Percentiles rank a stretch among this genome's conserved stretches.
phyloP scores from a whole-genome alignment of 2,888 invertebrate species.

The Caenorhabditis sinica region DNA sequence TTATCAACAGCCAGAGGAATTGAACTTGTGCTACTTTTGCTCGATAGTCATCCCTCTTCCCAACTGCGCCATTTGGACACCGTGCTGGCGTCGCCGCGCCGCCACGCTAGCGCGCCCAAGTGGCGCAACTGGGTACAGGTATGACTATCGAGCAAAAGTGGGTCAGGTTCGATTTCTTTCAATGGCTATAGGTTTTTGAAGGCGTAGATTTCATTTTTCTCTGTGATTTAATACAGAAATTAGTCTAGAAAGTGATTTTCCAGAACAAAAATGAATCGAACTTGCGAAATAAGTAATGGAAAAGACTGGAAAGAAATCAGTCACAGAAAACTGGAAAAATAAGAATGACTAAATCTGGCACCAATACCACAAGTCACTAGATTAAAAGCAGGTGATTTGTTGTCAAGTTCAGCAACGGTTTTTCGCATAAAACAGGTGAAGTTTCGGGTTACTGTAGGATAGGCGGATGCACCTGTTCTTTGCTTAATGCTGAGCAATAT shows the following conservation, averaged over 20 bases:
- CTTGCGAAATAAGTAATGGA: neutral
- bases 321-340: neutral
- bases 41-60: neutral
- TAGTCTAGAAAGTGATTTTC: neutral
- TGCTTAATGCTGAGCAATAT: neutral
- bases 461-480: conserved; percentile 5
- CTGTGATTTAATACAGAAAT: neutral
- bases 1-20: neutral
- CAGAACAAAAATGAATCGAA: neutral
- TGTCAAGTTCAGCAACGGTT: conserved; percentile 22
- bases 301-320: neutral
- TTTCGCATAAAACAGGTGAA: conserved; percentile 24
- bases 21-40: neutral
- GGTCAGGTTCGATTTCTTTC: neutral
- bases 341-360: conserved; percentile 7
- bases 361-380: conserved; percentile 1
- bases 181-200: neutral
- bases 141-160: neutral
- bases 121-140: neutral
- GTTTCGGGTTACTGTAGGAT: conserved; percentile 26
- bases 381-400: conserved; percentile 11
- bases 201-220: neutral
- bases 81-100: neutral
- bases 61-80: neutral
- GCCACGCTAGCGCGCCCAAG: neutral